A percentile compares a stretch with the other conserved stretches of the same genome.
Conservation (phyloP, 2,113 vertebrate species). For the Turnix velox region DNA sequence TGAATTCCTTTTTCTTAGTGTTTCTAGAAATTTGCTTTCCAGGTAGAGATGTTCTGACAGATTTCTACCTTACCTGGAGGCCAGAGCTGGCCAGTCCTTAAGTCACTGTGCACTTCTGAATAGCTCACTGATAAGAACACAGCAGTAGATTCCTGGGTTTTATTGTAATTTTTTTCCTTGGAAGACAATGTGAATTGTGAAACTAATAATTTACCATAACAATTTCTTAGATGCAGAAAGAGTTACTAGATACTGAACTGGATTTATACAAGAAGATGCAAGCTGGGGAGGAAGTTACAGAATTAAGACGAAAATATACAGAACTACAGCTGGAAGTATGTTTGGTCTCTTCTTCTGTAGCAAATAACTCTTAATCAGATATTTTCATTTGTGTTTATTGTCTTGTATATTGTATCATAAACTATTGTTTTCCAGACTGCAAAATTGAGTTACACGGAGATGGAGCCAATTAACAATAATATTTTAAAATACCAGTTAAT, state of each 20-base stretch:
- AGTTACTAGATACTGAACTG: constrained; percentile 92
- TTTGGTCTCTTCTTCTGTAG: constrained; percentile 30
- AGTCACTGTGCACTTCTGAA: not conserved
- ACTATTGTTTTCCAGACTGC: not conserved
- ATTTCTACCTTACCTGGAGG: not conserved
- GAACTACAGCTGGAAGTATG: constrained; percentile 93
- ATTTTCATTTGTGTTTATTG: not conserved
- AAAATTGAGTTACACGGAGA: not conserved
- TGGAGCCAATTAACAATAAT: not conserved
- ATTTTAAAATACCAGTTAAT: not conserved
- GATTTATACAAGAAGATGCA: constrained; percentile 97
- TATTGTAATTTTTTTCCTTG: not conserved
- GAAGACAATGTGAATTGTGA: not conserved
- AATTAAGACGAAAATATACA: constrained; percentile 89
- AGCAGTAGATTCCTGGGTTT: not conserved
- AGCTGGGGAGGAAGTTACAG: constrained; percentile 92
- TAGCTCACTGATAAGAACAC: not conserved
- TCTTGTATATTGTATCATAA: not conserved
- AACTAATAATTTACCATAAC: constrained; percentile 7
- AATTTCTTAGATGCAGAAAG: constrained; percentile 88
- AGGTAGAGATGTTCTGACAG: not conserved
- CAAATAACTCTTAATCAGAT: not conserved
- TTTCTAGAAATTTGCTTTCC: not conserved
- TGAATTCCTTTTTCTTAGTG: not conserved
- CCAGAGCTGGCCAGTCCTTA: not conserved